These are phyloP conservation scores for Phalacrocorax carbo DNA, from an alignment of 2,113 vertebrate genomes.

Conservation along the genomic window DNA sequence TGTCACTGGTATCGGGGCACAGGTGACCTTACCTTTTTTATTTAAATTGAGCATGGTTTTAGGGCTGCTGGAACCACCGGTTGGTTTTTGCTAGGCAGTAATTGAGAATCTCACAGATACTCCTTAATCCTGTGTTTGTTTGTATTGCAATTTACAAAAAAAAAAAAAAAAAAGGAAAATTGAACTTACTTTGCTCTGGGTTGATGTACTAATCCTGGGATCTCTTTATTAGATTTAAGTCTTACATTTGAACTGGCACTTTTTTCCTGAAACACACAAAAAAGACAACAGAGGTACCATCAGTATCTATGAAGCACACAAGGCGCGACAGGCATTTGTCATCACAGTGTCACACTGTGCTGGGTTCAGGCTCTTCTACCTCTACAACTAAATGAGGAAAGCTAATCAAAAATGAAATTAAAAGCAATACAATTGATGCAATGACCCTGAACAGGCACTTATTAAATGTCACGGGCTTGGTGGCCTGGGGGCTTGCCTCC, in stretches of 20 bases:
- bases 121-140: neutral
- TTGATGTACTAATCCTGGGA: constrained; percentile 81
- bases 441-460: neutral
- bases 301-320: neutral
- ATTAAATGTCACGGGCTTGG: rapidly evolving
- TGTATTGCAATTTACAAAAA: neutral
- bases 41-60: neutral
- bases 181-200: constrained; percentile 83
- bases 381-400: neutral
- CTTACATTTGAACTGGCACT: constrained; percentile 78
- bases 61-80: neutral
- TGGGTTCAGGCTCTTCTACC: neutral
- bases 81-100: neutral
- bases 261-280: constrained; percentile 80
- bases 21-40: neutral
- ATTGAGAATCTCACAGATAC: neutral
- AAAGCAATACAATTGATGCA: neutral
- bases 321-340: neutral
- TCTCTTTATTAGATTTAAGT: constrained; percentile 80
- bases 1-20: neutral
- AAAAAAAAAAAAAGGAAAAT: neutral
- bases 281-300: neutral
- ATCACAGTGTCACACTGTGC: neutral
- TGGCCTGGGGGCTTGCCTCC: neutral
- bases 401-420: neutral